Conservation (phyloP, 2,888 invertebrate species). For the Sepioteuthis lessoniana region DNA sequence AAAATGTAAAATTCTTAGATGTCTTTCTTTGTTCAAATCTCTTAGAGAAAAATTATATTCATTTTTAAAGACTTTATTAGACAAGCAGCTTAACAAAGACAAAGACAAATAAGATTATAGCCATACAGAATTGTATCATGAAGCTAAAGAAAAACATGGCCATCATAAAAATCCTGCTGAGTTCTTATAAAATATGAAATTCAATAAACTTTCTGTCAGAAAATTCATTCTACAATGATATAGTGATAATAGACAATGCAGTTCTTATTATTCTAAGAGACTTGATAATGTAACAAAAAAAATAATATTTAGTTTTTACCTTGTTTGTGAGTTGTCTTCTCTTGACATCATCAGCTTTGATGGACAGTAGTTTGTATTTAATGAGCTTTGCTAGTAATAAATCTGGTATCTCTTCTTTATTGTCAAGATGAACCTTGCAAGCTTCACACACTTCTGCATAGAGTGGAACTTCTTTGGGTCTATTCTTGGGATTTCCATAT, state of each 20-base stretch:
- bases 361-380: conserved; percentile 71
- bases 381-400: conserved; percentile 72
- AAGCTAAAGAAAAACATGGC: too few relatives aligned
- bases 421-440: conserved; percentile 71
- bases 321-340: conserved; percentile 69
- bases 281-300: background rate
- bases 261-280: background rate
- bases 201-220: background rate
- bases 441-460: conserved; percentile 73
- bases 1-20: too few relatives aligned
- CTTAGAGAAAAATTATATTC: too few relatives aligned
- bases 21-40: too few relatives aligned
- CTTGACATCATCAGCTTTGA: conserved; percentile 70
- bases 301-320: conserved; percentile 58
- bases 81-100: too few relatives aligned
- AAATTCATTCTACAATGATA: background rate
- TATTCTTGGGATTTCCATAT: conserved; percentile 72
- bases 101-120: too few relatives aligned
- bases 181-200: background rate
- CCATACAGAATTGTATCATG: too few relatives aligned
- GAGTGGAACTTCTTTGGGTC: conserved; percentile 70
- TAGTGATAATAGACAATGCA: too few relatives aligned
- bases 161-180: too few relatives aligned
- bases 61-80: too few relatives aligned
- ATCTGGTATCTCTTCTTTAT: conserved; percentile 71